These are phyloP conservation scores for Pandemis cinnamomeana DNA, from an alignment of 2,888 invertebrate genomes.

Conservation along the genomic window DNA sequence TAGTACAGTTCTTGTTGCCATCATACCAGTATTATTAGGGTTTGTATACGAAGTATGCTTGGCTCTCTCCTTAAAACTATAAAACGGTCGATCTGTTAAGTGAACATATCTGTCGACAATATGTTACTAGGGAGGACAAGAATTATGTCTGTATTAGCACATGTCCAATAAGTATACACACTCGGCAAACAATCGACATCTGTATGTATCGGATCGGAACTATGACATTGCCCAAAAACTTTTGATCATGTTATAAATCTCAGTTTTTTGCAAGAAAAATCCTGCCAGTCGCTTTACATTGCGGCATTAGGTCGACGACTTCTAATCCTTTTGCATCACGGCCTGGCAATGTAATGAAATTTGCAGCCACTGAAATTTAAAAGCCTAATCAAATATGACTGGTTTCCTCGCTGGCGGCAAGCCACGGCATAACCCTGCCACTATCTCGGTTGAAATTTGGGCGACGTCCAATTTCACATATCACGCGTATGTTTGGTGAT, in stretches of 20 bases:
- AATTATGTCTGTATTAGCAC: neutral
- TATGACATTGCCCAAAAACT: neutral
- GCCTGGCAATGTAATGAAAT: no score
- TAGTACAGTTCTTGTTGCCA: neutral
- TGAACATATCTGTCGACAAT: slow-evolving; percentile 5
- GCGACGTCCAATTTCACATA: no score
- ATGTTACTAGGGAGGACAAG: neutral
- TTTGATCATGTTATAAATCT: neutral
- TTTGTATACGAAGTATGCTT: slow-evolving; percentile 11
- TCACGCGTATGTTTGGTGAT: no score
- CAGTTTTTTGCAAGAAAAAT: no score
- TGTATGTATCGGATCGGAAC: neutral
- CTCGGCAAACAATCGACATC: neutral
- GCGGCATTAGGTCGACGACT: no score
- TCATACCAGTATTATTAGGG: neutral
- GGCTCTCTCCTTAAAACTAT: neutral
- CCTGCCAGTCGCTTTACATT: no score
- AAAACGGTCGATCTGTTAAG: neutral
- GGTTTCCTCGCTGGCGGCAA: no score
- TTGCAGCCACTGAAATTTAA: no score
- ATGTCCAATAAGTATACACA: neutral
- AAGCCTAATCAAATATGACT: no score
- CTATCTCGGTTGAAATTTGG: no score
- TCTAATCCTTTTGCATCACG: no score
- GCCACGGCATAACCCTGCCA: no score